Percentiles rank a stretch among this genome's conserved stretches.
Evolutionary conservation across 1,140 invertebrate genomes (phyloP).

Genomic region (Aphelenchoides avenae): DNA sequence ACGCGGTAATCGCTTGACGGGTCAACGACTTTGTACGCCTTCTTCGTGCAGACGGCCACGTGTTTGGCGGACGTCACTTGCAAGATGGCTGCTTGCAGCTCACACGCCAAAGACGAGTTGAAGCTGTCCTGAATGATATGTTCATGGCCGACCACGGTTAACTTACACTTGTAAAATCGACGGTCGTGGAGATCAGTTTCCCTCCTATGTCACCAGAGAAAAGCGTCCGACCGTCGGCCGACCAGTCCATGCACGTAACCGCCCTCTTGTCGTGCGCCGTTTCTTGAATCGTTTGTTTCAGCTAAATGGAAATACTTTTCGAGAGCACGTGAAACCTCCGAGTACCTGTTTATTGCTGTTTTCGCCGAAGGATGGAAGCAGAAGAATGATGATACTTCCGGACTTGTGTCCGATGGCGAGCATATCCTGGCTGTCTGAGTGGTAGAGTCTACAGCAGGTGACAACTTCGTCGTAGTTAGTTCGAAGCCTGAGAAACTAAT

Average conservation of each 20-base stretch:
- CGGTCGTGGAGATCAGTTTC: conserved; percentile 1
- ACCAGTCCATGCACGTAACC: conserved; percentile 3
- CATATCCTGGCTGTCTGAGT: not conserved
- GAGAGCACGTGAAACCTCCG: not conserved
- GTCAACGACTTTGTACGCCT: no score
- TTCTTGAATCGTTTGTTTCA: conserved; percentile 9
- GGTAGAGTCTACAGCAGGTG: not conserved
- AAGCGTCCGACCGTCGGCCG: not conserved
- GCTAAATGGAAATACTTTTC: conserved; percentile 2
- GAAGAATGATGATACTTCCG: conserved; percentile 1
- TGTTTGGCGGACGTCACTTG: no score
- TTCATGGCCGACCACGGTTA: no score
- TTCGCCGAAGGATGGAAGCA: not conserved
- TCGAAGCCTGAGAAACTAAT: not conserved
- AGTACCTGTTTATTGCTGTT: not conserved
- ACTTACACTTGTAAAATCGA: conserved; percentile 10
- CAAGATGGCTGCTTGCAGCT: no score
- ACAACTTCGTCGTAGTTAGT: conserved; percentile 1
- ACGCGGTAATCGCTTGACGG: no score
- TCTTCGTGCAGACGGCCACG: no score
- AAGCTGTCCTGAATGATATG: no score
- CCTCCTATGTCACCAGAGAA: conserved; percentile 5
- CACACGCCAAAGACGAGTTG: no score
- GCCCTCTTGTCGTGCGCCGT: not conserved
- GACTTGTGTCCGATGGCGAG: conserved; percentile 3